Evolutionary conservation across 2,888 invertebrate genomes (phyloP).

Genomic region (Melieria crassipennis): DNA sequence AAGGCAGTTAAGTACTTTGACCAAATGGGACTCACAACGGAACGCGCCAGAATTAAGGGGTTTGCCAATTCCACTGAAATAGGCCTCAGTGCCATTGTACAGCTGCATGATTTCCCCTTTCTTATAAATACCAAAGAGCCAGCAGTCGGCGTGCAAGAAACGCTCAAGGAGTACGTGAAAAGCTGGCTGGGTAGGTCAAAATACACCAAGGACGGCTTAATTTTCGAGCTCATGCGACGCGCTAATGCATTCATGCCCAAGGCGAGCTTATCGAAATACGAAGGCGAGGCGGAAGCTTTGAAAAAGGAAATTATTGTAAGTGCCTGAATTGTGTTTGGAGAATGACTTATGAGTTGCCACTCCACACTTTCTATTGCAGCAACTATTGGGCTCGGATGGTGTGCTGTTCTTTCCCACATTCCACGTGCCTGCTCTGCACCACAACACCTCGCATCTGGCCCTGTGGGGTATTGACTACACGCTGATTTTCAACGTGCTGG

Average conservation of each 20-base stretch:
- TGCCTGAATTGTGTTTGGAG: neutral
- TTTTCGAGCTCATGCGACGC: constrained; percentile 53
- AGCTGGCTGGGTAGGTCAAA: constrained; percentile 47
- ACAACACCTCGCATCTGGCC: constrained; percentile 69
- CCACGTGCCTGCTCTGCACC: constrained; percentile 72
- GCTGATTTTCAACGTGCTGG: constrained; percentile 70
- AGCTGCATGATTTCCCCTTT: constrained; percentile 45
- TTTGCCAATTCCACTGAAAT: constrained; percentile 52
- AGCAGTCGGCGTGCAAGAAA: constrained; percentile 8
- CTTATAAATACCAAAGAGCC: constrained; percentile 23
- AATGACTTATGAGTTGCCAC: no score
- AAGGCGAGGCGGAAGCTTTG: constrained; percentile 36
- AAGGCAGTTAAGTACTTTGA: constrained; percentile 51
- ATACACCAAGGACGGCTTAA: constrained; percentile 52
- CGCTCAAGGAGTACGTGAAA: constrained; percentile 37
- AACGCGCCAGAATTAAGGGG: constrained; percentile 38
- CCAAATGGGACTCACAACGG: constrained; percentile 44
- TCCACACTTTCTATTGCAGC: constrained; percentile 40
- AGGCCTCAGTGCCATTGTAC: constrained; percentile 44
- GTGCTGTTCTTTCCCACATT: constrained; percentile 80
- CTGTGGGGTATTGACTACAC: constrained; percentile 54
- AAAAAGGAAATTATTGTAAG: constrained; percentile 40
- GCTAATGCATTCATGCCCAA: constrained; percentile 51
- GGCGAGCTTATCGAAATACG: constrained; percentile 45
- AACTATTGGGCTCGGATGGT: constrained; percentile 74